These are phyloP conservation scores for Agrochola lychnidis DNA, from an alignment of 2,888 invertebrate species.

Conservation along the genomic window DNA sequence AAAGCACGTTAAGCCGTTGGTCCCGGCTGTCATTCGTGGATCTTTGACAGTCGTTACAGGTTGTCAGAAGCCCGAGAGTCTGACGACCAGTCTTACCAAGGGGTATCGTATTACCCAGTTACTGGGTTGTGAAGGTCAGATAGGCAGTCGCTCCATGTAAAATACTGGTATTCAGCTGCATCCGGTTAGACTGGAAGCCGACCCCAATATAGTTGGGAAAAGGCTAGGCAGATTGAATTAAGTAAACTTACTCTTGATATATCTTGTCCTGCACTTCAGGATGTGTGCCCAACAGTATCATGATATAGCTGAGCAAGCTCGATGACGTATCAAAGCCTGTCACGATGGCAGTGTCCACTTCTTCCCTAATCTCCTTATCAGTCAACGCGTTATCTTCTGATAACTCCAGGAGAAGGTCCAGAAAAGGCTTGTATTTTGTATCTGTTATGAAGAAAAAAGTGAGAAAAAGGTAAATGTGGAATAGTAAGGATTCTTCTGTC, in stretches of 20 bases:
- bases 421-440: constrained; percentile 61
- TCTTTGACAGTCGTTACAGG: no score
- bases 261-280: constrained; percentile 75
- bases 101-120: no score
- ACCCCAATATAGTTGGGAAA: no score
- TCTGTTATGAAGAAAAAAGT: constrained; percentile 18
- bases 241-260: constrained; percentile 59
- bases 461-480: not conserved
- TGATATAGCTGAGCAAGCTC: constrained; percentile 72
- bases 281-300: constrained; percentile 77
- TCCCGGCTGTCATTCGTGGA: no score
- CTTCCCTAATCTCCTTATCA: constrained; percentile 69
- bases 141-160: no score
- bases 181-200: no score
- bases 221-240: no score
- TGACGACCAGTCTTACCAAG: no score
- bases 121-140: no score
- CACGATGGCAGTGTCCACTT: constrained; percentile 63
- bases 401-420: constrained; percentile 68
- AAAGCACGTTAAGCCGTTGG: no score
- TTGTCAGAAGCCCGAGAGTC: no score
- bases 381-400: constrained; percentile 58
- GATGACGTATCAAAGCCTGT: constrained; percentile 83
- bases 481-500: not conserved
- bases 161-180: no score